These are phyloP conservation scores for Sinocyclocheilus rhinocerous DNA, from an alignment of 2,113 vertebrate species.

Conservation along the genomic window DNA sequence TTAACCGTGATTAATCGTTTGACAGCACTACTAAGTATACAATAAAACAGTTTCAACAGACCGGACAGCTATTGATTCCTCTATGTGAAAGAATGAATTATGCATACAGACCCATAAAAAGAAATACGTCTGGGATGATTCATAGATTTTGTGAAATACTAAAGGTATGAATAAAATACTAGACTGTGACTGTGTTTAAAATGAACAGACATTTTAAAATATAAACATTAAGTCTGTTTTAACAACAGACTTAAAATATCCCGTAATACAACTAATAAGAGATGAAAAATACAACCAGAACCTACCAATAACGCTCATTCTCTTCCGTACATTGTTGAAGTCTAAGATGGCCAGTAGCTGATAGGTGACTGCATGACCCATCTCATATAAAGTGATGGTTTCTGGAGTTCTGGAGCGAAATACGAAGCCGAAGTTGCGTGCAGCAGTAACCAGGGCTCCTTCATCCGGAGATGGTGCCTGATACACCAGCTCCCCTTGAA, in stretches of 20 bases:
- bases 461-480: constrained; percentile 81
- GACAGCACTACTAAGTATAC: background rate
- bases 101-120: constrained; percentile 12
- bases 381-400: constrained; percentile 77
- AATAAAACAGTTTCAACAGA: constrained; percentile 9
- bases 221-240: too few relatives aligned
- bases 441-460: constrained; percentile 78
- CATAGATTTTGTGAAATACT: constrained; percentile 11
- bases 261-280: background rate
- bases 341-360: constrained; percentile 79
- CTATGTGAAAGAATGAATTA: background rate
- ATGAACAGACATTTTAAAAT: background rate
- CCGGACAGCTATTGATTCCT: background rate
- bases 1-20: too few relatives aligned
- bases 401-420: constrained; percentile 79
- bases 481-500: constrained; percentile 74
- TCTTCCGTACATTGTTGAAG: constrained; percentile 79
- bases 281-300: background rate
- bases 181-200: background rate
- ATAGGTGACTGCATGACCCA: constrained; percentile 74
- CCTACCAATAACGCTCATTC: constrained; percentile 82
- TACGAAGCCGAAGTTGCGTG: constrained; percentile 77
- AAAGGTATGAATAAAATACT: background rate
- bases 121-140: background rate
- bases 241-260: background rate